Conservation (phyloP, 1,140 invertebrate species). For the Nylanderia fulva region DNA sequence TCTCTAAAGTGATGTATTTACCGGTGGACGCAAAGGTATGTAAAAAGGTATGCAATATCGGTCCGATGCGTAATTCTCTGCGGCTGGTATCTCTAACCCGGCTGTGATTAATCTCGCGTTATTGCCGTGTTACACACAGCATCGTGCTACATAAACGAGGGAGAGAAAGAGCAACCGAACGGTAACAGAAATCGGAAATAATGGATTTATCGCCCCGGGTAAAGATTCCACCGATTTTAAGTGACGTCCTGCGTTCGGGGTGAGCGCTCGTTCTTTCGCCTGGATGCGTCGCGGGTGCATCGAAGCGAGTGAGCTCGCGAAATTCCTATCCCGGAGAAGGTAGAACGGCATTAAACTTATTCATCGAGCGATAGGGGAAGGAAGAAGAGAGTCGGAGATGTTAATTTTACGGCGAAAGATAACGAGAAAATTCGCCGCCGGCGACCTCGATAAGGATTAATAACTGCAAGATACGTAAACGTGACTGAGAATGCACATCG, state of each 20-base stretch:
- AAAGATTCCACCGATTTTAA: constrained; percentile 54
- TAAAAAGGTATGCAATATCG: constrained; percentile 50
- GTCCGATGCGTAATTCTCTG: constrained; percentile 45
- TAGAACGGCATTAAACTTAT: constrained; percentile 39
- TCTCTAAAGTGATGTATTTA: constrained; percentile 48
- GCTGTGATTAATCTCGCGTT: constrained; percentile 53
- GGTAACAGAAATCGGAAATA: constrained; percentile 46
- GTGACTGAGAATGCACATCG: constrained; percentile 7
- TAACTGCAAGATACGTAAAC: constrained; percentile 24
- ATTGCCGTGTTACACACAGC: constrained; percentile 27
- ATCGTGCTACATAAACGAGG: not conserved
- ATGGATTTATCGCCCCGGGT: constrained; percentile 42
- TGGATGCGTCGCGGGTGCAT: constrained; percentile 16
- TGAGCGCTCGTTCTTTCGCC: constrained; percentile 7
- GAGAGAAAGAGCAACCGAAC: constrained; percentile 21
- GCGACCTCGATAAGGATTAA: constrained; percentile 41
- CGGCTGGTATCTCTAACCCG: constrained; percentile 48
- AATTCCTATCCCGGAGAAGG: constrained; percentile 3
- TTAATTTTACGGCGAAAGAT: constrained; percentile 54
- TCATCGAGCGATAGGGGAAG: constrained; percentile 1
- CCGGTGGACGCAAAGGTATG: not conserved
- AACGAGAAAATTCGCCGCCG: constrained; percentile 42
- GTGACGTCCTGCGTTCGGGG: constrained; percentile 14
- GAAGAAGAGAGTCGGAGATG: not conserved
- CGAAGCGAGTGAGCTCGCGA: constrained; percentile 5